Evolutionary conservation across 2,113 vertebrate genomes (phyloP).

Genomic region (Heloderma charlesbogerti): DNA sequence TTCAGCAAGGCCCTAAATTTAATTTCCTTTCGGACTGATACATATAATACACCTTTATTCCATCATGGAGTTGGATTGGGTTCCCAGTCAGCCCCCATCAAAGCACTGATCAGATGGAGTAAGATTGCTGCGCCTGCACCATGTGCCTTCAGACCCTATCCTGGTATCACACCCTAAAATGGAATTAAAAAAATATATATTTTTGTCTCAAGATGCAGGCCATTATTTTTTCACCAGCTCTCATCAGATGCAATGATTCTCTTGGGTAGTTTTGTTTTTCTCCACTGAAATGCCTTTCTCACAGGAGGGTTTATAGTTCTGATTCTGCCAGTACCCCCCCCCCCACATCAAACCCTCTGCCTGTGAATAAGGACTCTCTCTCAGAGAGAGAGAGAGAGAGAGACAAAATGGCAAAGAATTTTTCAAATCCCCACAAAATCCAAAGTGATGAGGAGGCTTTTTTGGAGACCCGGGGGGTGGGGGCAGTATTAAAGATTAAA

Average conservation of each 20-base stretch:
- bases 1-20: neutral
- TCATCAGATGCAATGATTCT: neutral
- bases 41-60: neutral
- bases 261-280: neutral
- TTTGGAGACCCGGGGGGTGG: neutral
- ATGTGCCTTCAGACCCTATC: neutral
- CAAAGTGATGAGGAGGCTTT: neutral
- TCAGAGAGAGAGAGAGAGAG: too few relatives aligned
- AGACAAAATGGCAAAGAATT: neutral
- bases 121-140: neutral
- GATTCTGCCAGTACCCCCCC: neutral
- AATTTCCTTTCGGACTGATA: neutral
- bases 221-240: neutral
- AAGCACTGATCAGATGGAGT: neutral
- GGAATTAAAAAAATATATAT: neutral
- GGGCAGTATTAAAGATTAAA: constrained; percentile 10
- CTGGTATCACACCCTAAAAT: neutral
- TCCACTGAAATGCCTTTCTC: neutral
- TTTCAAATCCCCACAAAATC: constrained; percentile 6
- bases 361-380: neutral
- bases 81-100: neutral
- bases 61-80: neutral
- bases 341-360: neutral
- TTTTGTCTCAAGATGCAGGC: neutral
- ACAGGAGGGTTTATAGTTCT: neutral